Evolutionary conservation across 2,888 invertebrate genomes (phyloP).

Genomic region (Teleiodes luculella): DNA sequence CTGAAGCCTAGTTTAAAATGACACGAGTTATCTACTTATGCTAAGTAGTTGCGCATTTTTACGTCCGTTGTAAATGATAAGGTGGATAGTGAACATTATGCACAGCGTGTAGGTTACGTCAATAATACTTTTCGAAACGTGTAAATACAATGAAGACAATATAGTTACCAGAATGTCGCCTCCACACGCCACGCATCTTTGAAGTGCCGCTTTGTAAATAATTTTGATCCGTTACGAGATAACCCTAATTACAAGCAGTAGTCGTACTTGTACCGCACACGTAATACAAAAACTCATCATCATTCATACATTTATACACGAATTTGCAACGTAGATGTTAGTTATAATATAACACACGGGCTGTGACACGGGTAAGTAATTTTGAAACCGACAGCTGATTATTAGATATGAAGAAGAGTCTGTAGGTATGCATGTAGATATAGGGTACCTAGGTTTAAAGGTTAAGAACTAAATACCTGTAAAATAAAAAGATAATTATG

Average conservation of each 20-base stretch:
- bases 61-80: background rate
- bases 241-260: constrained; percentile 55
- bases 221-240: constrained; percentile 50
- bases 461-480: too few species aligned
- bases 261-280: constrained; percentile 43
- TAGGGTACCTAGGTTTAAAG: too few species aligned
- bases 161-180: background rate
- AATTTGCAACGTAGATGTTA: too few species aligned
- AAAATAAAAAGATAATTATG: too few species aligned
- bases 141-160: background rate
- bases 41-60: background rate
- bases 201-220: constrained; percentile 51
- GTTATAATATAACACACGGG: too few species aligned
- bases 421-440: too few species aligned
- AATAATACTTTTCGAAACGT: background rate
- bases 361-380: too few species aligned
- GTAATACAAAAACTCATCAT: background rate
- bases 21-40: background rate
- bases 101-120: background rate
- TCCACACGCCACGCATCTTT: background rate
- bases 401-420: too few species aligned
- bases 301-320: too few species aligned
- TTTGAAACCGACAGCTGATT: too few species aligned
- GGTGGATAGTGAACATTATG: background rate
- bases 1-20: background rate